Percentiles rank a stretch among this genome's conserved stretches.
Conservation (phyloP, 2,888 invertebrate species). For the Actias luna region DNA sequence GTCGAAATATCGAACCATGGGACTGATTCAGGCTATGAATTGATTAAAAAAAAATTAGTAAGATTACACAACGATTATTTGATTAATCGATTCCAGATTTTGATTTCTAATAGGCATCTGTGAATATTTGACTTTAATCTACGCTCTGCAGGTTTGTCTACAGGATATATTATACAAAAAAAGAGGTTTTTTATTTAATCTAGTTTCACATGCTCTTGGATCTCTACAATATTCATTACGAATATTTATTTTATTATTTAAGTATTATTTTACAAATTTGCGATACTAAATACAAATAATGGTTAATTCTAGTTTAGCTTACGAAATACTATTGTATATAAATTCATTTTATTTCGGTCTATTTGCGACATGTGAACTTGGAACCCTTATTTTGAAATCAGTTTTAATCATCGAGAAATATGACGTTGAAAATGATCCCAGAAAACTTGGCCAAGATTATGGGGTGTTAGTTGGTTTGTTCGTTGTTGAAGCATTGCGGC, state of each 20-base stretch:
- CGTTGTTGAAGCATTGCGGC: slow-evolving; percentile 89
- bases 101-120: too few species aligned
- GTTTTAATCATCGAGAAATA: slow-evolving; percentile 80
- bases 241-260: too few species aligned
- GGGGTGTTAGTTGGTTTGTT: slow-evolving; percentile 89
- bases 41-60: too few species aligned
- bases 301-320: slow-evolving; percentile 90
- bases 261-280: too few species aligned
- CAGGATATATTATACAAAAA: too few species aligned
- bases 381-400: slow-evolving; percentile 89
- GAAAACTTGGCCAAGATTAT: slow-evolving; percentile 88
- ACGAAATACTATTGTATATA: slow-evolving; percentile 91
- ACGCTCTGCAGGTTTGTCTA: too few species aligned
- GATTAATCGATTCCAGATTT: neutral
- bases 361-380: slow-evolving; percentile 91
- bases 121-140: too few species aligned
- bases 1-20: too few species aligned
- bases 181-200: too few species aligned
- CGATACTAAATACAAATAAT: slow-evolving; percentile 61
- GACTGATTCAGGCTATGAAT: too few species aligned
- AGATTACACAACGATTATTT: neutral
- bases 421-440: slow-evolving; percentile 86
- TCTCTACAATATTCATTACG: too few species aligned
- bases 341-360: slow-evolving; percentile 94
- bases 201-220: too few species aligned